Evolutionary conservation across 2,888 invertebrate genomes (phyloP), one percentile per base, ranked within the genome.

Genomic region (Scrobipalpa atriplicella): DNA sequence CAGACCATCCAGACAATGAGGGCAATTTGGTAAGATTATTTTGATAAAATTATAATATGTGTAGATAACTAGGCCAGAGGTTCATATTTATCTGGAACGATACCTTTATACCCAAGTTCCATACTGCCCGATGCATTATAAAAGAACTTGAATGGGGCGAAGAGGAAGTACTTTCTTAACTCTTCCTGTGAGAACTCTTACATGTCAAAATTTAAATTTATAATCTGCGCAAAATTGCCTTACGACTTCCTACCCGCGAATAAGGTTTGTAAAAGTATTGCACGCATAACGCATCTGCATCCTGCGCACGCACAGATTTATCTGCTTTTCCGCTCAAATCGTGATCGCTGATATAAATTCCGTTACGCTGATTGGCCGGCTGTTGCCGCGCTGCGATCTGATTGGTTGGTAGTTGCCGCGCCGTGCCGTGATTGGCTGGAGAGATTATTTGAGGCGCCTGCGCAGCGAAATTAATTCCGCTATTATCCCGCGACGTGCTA

Each of bases 261-360:
- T 36, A 52, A 16, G 11, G 9, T 21, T 52, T 66, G 51, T 36
- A 64, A 64, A 67, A 61, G 66, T 69, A 62, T 56, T 41, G 64
- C 58, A 68, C 58, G 36, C 79, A 79, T 75, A 16, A 65, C 70
- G 68, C 79, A 79, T 77, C 77, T 79, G 79, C 77, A 68, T 77
- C 75, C 73, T 74, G 64, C 67, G 67, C 69, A n/a, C 51, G 66
- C 70, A 66, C 70, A 70, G 72, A 79, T 78, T 78, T 76, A 78
- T 75, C 72, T 69, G 36, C 58, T 72, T 74, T 75, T 72, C 77
- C 75, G 73, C 70, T 72, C 72, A 66, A 72, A 70, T 68, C 67
- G 65, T 64, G 74, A 73, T 71, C 64, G 41, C 62, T 68, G 74
- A 75, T 72, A 66, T 16, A 16, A 18, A 56, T 21, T 56, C 47